These are phyloP conservation scores for Camponotus pennsylvanicus DNA, from an alignment of 1,140 invertebrate genomes.

Conservation along the genomic window DNA sequence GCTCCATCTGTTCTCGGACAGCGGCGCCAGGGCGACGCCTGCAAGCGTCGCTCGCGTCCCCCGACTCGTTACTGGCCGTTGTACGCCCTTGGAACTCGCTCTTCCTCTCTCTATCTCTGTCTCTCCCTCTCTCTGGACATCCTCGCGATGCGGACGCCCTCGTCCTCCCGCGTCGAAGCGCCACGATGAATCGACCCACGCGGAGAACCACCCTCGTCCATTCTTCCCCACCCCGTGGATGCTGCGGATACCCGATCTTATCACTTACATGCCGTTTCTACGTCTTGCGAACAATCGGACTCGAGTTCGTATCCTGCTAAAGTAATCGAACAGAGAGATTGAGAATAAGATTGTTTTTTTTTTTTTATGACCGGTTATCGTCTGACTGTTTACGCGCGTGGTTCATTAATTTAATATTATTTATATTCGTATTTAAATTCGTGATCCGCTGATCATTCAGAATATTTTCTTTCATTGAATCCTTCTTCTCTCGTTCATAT, in stretches of 20 bases:
- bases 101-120: slow-evolving; percentile 46
- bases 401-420: neutral
- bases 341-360: neutral
- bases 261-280: neutral
- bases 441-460: neutral
- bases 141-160: slow-evolving; percentile 70
- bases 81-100: slow-evolving; percentile 55
- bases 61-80: slow-evolving; percentile 62
- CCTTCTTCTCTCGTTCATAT: too few relatives aligned
- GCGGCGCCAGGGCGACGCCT: slow-evolving; percentile 77
- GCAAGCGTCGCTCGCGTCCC: slow-evolving; percentile 64
- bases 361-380: neutral
- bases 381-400: too few relatives aligned
- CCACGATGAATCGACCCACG: slow-evolving; percentile 71
- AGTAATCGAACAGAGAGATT: neutral
- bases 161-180: slow-evolving; percentile 69
- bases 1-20: slow-evolving; percentile 76
- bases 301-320: neutral
- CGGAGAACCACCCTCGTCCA: slow-evolving; percentile 38
- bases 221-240: slow-evolving; percentile 67
- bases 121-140: slow-evolving; percentile 33
- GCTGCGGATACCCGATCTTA: slow-evolving; percentile 62
- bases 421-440: slow-evolving; percentile 1
- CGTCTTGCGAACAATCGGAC: neutral
- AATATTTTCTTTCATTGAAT: neutral